These are phyloP conservation scores for Galerucella nymphaeae DNA, from an alignment of 2,888 invertebrate species.

Conservation along the genomic window DNA sequence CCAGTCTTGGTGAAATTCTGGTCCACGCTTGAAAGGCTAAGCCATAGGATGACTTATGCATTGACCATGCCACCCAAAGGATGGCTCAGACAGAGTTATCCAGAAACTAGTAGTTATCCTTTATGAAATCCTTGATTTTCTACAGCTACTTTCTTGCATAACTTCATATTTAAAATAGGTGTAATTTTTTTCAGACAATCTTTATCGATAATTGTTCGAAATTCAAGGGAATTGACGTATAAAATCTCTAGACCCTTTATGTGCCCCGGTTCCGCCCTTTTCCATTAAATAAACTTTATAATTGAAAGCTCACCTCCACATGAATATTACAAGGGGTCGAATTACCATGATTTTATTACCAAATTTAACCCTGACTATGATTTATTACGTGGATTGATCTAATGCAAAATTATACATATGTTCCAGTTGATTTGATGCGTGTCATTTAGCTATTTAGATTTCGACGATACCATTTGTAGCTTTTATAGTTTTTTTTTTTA, in stretches of 20 bases:
- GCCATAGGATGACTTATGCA: no score
- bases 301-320: conserved; percentile 36
- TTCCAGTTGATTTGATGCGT: background rate
- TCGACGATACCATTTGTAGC: no score
- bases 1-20: no score
- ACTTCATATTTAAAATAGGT: no score
- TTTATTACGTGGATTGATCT: conserved; percentile 8
- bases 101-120: no score
- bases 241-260: conserved; percentile 22
- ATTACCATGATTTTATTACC: conserved; percentile 15
- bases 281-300: conserved; percentile 42
- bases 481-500: no score
- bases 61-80: no score
- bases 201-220: background rate
- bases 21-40: no score
- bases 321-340: conserved; percentile 27
- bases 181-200: background rate
- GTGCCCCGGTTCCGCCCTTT: conserved; percentile 21
- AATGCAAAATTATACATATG: conserved; percentile 17
- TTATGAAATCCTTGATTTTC: no score
- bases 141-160: no score
- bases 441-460: conserved; percentile 3
- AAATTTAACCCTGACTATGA: conserved; percentile 12
- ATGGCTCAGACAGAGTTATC: no score
- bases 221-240: conserved; percentile 37